A percentile compares a stretch with the other conserved stretches of the same genome.
These are phyloP conservation scores for Pantherophis guttatus DNA, from an alignment of 2,113 vertebrate species.

Conservation along the genomic window DNA sequence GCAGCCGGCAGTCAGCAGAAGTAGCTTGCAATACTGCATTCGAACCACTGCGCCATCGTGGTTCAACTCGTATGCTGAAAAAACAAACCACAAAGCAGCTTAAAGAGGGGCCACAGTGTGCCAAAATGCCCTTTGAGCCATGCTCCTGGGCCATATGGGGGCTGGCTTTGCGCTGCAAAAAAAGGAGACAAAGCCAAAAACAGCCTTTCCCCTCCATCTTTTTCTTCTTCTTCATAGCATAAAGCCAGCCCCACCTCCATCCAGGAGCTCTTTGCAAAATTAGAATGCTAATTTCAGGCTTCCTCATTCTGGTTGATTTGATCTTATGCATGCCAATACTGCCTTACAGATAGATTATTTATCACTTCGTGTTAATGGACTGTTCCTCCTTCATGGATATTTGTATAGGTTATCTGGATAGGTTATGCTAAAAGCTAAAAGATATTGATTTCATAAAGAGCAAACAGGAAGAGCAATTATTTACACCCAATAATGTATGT, in stretches of 20 bases:
- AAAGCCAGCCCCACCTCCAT: neutral
- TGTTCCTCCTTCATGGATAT: conserved; percentile 53
- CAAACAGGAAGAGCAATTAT: conserved; percentile 48
- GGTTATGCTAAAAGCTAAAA: conserved; percentile 37
- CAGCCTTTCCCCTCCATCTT: neutral
- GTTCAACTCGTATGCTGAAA: no score
- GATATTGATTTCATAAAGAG: conserved; percentile 47
- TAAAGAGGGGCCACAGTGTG: neutral
- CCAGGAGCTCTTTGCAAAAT: neutral
- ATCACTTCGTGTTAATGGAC: conserved; percentile 40
- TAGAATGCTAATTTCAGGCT: neutral
- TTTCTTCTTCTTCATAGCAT: neutral
- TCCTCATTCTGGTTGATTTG: neutral
- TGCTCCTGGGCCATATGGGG: neutral
- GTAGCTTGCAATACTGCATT: no score
- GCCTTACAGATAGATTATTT: neutral
- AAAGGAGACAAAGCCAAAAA: neutral
- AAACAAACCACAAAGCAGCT: neutral
- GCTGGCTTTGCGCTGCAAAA: neutral
- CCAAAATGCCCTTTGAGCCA: neutral
- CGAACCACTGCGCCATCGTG: no score
- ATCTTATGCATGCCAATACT: neutral
- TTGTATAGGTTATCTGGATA: conserved; percentile 31
- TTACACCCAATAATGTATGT: conserved; percentile 40
- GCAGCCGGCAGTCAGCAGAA: no score